Evolutionary conservation across 2,113 vertebrate species (phyloP).

Genomic region (Polyodon spathula): DNA sequence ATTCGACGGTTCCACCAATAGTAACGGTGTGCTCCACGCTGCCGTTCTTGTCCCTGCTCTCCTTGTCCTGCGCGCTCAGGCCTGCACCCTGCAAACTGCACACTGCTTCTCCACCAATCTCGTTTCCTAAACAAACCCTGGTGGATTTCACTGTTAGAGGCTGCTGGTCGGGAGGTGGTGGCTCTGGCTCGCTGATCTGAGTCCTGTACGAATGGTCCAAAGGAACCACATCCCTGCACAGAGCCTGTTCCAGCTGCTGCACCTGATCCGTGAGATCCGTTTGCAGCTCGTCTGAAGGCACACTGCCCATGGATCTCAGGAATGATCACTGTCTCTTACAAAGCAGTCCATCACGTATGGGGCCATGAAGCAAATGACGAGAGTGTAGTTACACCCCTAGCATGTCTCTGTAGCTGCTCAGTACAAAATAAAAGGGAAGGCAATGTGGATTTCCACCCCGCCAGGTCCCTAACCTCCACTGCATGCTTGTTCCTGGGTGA

Average conservation of each 20-base stretch:
- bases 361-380: no score
- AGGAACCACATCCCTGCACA: conserved; percentile 23
- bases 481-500: conserved; percentile 48
- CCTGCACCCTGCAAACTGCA: conserved; percentile 4
- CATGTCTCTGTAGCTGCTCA: no score
- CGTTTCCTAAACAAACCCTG: conserved; percentile 1
- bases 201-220: conserved; percentile 10
- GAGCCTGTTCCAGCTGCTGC: conserved; percentile 40
- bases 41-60: conserved; percentile 2
- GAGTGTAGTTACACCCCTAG: no score
- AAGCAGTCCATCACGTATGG: no score
- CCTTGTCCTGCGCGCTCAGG: background rate
- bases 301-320: no score
- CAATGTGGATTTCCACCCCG: background rate
- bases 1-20: conserved; percentile 33
- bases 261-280: conserved; percentile 28
- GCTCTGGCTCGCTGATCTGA: conserved; percentile 7
- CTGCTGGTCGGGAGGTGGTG: background rate
- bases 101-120: conserved; percentile 1
- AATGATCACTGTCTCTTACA: no score
- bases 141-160: conserved; percentile 4
- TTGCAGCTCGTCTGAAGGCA: no score
- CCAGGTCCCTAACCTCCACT: conserved; percentile 49
- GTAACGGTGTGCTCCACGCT: conserved; percentile 18
- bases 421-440: no score